Evolutionary conservation across 1,140 invertebrate species (phyloP).

Genomic region (Amphibalanus amphitrite): DNA sequence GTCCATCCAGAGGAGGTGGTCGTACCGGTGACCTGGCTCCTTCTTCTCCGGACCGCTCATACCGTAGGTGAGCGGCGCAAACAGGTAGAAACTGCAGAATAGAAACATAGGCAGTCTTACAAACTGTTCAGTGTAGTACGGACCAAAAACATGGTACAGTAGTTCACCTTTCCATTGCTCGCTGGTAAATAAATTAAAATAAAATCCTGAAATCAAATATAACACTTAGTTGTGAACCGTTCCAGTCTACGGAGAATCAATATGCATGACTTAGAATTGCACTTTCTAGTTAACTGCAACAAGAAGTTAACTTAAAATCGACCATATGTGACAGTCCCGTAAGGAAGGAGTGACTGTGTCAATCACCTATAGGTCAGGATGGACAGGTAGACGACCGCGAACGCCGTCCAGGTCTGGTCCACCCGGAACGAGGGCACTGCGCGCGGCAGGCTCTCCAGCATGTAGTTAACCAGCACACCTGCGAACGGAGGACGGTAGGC

Average conservation of each 20-base stretch:
- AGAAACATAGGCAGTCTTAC: no score
- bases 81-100: conserved; percentile 20
- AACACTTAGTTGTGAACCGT: not conserved
- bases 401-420: not conserved
- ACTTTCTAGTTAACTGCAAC: no score
- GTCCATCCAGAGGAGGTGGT: conserved; percentile 59
- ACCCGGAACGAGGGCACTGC: not conserved
- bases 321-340: no score
- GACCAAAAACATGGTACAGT: not conserved
- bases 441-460: not conserved
- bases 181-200: not conserved
- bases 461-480: not conserved
- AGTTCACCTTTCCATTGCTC: not conserved
- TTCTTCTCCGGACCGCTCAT: conserved; percentile 59
- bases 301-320: no score
- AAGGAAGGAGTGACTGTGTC: not conserved
- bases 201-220: not conserved
- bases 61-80: conserved; percentile 64
- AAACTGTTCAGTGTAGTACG: no score
- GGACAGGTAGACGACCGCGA: not conserved
- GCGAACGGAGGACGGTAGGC: not conserved
- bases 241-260: not conserved
- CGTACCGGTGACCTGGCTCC: conserved; percentile 49
- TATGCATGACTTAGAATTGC: not conserved
- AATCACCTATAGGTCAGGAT: not conserved